Conservation (phyloP, 1,140 invertebrate species). For the Drosophila sturtevanti region DNA sequence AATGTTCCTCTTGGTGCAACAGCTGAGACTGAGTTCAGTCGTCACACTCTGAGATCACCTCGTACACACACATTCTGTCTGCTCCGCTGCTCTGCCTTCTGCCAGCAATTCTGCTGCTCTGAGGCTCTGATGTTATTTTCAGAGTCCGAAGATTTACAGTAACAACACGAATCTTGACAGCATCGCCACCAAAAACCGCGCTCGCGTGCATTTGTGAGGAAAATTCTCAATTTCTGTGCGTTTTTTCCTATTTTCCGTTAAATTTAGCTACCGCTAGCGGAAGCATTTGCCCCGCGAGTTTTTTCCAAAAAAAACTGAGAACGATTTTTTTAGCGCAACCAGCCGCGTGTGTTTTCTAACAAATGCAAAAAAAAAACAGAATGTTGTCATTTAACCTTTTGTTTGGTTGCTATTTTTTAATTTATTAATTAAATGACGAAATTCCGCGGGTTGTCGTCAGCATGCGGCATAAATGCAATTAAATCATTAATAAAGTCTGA, state of each 20-base stretch:
- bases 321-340: not conserved
- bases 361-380: slow-evolving; percentile 55
- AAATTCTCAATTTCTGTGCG: slow-evolving; percentile 21
- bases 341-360: slow-evolving; percentile 47
- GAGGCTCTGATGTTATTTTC: slow-evolving; percentile 72
- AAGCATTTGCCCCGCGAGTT: slow-evolving; percentile 46
- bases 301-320: slow-evolving; percentile 42
- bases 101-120: slow-evolving; percentile 4
- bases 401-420: slow-evolving; percentile 34
- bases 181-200: slow-evolving; percentile 57
- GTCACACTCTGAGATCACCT: slow-evolving; percentile 66
- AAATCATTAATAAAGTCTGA: slow-evolving; percentile 77
- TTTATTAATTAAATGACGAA: slow-evolving; percentile 77
- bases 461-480: slow-evolving; percentile 75
- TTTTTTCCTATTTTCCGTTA: slow-evolving; percentile 48
- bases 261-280: slow-evolving; percentile 53
- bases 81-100: slow-evolving; percentile 13
- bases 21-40: slow-evolving; percentile 47
- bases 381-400: slow-evolving; percentile 59
- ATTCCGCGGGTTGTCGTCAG: slow-evolving; percentile 64
- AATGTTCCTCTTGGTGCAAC: slow-evolving; percentile 54
- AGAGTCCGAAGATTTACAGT: slow-evolving; percentile 73
- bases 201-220: slow-evolving; percentile 51
- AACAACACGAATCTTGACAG: slow-evolving; percentile 74
- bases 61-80: slow-evolving; percentile 41